Evolutionary conservation across 92 coral and sea anemone species (phyloP).

Genomic region (Actinernus sp.): DNA sequence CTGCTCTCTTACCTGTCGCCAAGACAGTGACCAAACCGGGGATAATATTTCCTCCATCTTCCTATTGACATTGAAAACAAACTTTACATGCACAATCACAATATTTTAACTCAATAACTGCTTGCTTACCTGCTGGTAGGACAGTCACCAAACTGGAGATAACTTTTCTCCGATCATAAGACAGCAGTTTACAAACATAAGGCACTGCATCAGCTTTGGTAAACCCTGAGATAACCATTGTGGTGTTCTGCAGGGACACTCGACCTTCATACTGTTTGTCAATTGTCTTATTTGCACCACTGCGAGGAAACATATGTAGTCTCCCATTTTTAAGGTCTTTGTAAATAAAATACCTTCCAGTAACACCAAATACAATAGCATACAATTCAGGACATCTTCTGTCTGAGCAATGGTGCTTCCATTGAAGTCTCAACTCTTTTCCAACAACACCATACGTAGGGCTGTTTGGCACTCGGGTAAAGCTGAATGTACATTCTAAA

Average conservation of each 20-base stretch:
- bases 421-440: background rate
- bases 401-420: background rate
- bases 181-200: background rate
- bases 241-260: background rate
- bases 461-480: background rate
- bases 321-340: background rate
- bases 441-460: background rate
- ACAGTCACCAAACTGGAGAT: background rate
- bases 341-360: background rate
- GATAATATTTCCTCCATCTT: too few relatives aligned
- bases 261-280: background rate
- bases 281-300: background rate
- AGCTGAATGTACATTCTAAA: background rate
- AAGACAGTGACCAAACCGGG: too few relatives aligned
- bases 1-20: too few relatives aligned
- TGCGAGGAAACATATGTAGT: background rate
- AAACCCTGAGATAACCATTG: background rate
- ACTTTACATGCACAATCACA: too few relatives aligned
- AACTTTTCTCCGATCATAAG: background rate
- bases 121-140: too few relatives aligned
- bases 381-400: background rate
- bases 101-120: too few relatives aligned
- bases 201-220: background rate
- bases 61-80: too few relatives aligned
- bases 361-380: background rate